phyloP scores from a whole-genome alignment of 2,797 vertebrate genomes.

The Agapornis canus region DNA sequence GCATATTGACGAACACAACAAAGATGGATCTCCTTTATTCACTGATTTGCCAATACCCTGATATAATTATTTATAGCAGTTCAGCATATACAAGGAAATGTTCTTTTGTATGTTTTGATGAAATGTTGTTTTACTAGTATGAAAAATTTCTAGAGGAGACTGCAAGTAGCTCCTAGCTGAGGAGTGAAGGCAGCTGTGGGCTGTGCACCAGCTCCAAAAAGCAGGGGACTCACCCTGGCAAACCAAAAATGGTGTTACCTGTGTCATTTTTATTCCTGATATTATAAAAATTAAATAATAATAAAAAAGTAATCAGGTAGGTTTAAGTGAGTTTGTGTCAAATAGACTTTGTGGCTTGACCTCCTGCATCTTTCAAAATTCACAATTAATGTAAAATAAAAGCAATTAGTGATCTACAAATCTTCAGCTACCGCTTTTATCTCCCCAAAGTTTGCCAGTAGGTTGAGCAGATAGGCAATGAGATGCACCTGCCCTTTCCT shows the following conservation, averaged over 20 bases:
- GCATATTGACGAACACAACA: background rate
- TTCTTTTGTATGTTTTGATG: background rate
- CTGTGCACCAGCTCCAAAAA: background rate
- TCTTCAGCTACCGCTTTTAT: background rate
- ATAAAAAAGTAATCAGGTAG: background rate
- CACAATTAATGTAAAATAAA: background rate
- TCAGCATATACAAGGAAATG: background rate
- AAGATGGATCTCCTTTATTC: background rate
- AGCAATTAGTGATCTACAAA: accelerated
- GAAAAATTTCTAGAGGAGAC: background rate
- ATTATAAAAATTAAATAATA: background rate
- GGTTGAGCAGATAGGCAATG: background rate
- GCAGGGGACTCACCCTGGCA: background rate
- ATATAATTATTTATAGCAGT: background rate
- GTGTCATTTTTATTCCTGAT: background rate
- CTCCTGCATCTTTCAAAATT: background rate
- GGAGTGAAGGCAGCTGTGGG: background rate
- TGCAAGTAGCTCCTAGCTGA: background rate
- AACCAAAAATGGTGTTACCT: background rate
- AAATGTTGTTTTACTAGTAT: background rate
- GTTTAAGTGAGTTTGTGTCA: background rate
- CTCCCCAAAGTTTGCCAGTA: too few relatives aligned
- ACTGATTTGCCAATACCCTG: background rate
- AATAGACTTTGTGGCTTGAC: background rate
- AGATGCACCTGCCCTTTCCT: background rate